A percentile compares a stretch with the other conserved stretches of the same genome.
These are phyloP conservation scores for Araneus ventricosus DNA, from an alignment of 1,140 invertebrate species.

Conservation along the genomic window DNA sequence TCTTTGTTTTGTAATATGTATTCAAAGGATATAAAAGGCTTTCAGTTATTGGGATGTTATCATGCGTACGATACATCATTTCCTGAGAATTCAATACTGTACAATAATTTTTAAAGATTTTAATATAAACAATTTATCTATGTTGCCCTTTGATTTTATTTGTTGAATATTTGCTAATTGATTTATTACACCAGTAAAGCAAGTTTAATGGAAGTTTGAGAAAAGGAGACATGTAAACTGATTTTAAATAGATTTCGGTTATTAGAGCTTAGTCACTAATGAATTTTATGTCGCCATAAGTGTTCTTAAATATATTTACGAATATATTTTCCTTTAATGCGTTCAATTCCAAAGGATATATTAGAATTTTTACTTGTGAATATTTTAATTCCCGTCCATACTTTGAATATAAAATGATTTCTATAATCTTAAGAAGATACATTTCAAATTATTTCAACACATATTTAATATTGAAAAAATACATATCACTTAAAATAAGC, in stretches of 20 bases:
- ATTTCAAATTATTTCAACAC: neutral
- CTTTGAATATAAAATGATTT: neutral
- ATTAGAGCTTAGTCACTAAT: neutral
- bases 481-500: neutral
- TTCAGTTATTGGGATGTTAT: no score
- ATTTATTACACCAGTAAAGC: neutral
- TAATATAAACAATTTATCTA: no score
- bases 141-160: no score
- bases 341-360: neutral
- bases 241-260: neutral
- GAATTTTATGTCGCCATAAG: neutral
- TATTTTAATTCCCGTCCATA: neutral
- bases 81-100: no score
- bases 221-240: no score
- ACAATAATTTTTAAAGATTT: no score
- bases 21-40: no score
- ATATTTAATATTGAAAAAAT: neutral
- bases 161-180: no score
- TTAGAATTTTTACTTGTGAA: neutral
- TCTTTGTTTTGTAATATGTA: no score
- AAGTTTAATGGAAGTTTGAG: neutral
- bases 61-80: no score
- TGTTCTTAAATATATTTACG: neutral
- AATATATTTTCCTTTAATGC: neutral
- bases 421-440: neutral